Base-by-base conservation (phyloP, 1,140 invertebrate genomes). In the Temnothorax longispinosus region DNA sequence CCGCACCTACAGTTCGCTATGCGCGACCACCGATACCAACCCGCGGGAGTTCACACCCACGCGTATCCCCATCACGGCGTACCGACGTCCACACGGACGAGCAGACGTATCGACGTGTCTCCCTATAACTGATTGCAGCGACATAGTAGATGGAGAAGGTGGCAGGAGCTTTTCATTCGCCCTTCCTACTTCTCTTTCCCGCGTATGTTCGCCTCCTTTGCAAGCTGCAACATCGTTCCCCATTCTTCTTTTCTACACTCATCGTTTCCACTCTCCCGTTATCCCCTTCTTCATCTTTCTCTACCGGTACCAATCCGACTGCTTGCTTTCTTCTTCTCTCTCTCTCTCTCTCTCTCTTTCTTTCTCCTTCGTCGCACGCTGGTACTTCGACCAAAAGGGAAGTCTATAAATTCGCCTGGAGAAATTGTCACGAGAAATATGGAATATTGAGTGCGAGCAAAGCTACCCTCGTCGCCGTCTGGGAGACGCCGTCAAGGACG, bases 351-450 rank as follows among this genome's bases (percentile, higher is more conserved):
- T 77, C 54, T 76, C 52, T 32, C 54, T 76, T 47, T 32, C 47
- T 32, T 35, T 54, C 54, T 60, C 47, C 21, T 69, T 71, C 67
- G 13, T 21, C 27, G 18, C 47, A 44, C 41, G 35, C 52, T 65
- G 18, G 21, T 67, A 18, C 52, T 44, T 65, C 67, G 54, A 35
- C 82, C 85, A 88, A 92, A 74, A 88, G 89, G 88, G 88, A 91
- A 87, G 91, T 93, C 92, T 92, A 93, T 93, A 93, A 93, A 93
- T 93, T 93, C 90, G 71, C 87, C 90, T 15, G 60, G 78, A 87
- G 89, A 92, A 93, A 93, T 93, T 92, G 92, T 93, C 92, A 86
- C 88, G 86, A 93, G 85, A 92, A 92, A 92, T 92, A 92, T 92
- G 91, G 91, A 92, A 92, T 92, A 92, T 90, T 87, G 91, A 92